Conservation (phyloP, 2,113 vertebrate genomes). For the Neotragus pygmaeus region DNA sequence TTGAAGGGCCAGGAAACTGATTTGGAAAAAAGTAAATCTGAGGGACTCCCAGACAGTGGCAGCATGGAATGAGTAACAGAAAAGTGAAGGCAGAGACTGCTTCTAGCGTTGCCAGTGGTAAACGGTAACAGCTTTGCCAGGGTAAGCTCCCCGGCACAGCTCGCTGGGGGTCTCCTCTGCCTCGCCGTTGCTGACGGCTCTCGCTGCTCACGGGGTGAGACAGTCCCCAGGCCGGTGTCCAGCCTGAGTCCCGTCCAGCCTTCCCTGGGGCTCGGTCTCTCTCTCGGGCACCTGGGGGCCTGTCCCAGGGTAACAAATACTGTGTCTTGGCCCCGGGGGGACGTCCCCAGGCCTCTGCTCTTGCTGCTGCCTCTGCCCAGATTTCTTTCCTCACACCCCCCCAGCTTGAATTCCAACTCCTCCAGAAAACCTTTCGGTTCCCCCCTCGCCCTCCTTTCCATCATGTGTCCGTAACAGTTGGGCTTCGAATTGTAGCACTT, state of each 20-base stretch:
- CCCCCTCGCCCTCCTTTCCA: neutral
- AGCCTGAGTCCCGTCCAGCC: neutral
- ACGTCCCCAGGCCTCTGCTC: neutral
- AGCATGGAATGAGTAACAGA: constrained; percentile 56
- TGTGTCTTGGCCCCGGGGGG: neutral
- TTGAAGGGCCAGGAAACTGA: constrained; percentile 57
- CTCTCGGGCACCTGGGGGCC: neutral
- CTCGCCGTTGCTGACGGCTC: neutral
- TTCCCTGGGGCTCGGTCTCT: neutral
- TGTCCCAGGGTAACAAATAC: neutral
- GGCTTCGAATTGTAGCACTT: neutral
- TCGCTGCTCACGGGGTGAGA: accelerated
- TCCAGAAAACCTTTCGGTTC: neutral
- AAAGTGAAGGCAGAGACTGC: constrained; percentile 59
- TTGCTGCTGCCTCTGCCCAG: neutral
- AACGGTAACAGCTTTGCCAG: neutral
- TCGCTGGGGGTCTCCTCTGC: neutral
- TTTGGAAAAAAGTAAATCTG: constrained; percentile 70
- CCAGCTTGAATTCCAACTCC: neutral
- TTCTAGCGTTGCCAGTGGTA: constrained; percentile 27
- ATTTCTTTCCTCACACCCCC: neutral
- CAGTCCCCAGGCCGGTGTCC: accelerated
- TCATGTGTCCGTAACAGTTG: neutral
- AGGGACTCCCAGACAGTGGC: constrained; percentile 68
- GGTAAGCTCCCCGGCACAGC: neutral